Evolutionary conservation across 1,140 invertebrate species (phyloP), one percentile per base, ranked within the genome.

Genomic region (Tenebrio molitor): DNA sequence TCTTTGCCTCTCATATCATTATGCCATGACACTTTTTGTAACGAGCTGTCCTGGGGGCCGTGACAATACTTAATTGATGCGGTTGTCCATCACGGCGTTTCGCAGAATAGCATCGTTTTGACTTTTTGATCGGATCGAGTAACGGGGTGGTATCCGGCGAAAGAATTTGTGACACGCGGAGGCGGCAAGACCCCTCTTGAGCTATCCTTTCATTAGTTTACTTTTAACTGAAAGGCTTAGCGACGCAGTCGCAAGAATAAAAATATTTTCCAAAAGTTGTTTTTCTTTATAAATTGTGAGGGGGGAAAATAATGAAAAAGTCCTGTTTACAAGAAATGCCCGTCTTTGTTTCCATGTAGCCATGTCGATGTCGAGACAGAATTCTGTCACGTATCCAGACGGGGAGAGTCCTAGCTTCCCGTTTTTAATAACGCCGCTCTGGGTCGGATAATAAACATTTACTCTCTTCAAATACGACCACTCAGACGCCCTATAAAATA

Each of bases 1-100:
- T n/a, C n/a, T n/a, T n/a, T n/a, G n/a, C n/a, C n/a, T n/a, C n/a
- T n/a, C n/a, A n/a, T n/a, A n/a, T n/a, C n/a, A n/a, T n/a, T n/a
- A n/a, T n/a, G n/a, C n/a, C n/a, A n/a, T n/a, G n/a, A n/a, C n/a
- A n/a, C n/a, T n/a, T n/a, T n/a, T n/a, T n/a, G n/a, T n/a, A n/a
- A n/a, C n/a, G n/a, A n/a, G n/a, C n/a, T n/a, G n/a, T n/a, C n/a
- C n/a, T n/a, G n/a, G n/a, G n/a, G n/a, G n/a, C n/a, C n/a, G n/a
- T n/a, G n/a, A n/a, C 74, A 79, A 78, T 79, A 71, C 73, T 70
- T 58, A 78, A 76, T 77, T 72, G 58, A 78, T 72, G 44, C n/a
- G 71, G 71, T 76, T 77, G 78, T 80, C 78, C 77, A 80, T 80
- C 77, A 80, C 74, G 74, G 75, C 64, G 1, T 15, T 77, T 80